A percentile compares a stretch with the other conserved stretches of the same genome.
These are phyloP conservation scores for Limnephilus marmoratus DNA, from an alignment of 2,888 invertebrate genomes.

Conservation along the genomic window DNA sequence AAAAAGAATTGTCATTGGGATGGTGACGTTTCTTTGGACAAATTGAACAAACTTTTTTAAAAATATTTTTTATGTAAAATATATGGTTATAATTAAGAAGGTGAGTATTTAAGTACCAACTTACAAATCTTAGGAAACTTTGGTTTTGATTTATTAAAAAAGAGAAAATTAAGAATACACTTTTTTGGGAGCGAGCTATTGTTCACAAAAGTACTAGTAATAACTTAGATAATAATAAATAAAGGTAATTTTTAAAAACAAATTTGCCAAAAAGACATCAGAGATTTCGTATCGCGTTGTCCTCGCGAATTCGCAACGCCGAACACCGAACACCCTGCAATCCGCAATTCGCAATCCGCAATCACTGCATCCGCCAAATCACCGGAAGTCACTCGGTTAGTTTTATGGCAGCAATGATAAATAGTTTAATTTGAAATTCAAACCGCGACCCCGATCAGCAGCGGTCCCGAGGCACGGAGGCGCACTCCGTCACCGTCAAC, in stretches of 20 bases:
- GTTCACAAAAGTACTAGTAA: no score
- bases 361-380: neutral
- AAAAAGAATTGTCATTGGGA: no score
- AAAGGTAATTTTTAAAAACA: neutral
- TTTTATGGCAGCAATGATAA: conserved; percentile 8
- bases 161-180: no score
- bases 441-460: neutral
- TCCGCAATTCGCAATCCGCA: neutral
- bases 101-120: no score
- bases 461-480: neutral
- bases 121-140: no score
- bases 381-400: conserved; percentile 2
- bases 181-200: no score
- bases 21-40: no score
- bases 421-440: conserved; percentile 25
- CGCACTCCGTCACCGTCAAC: neutral
- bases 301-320: neutral
- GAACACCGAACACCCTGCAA: neutral
- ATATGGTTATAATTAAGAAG: no score
- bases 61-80: no score
- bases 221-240: no score
- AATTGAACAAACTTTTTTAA: no score
- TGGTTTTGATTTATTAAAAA: no score
- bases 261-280: neutral
- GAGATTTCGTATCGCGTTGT: neutral